Evolutionary conservation across 2,113 vertebrate species (phyloP), one percentile per base, ranked within the genome.

Genomic region (Nesogale talazaci): DNA sequence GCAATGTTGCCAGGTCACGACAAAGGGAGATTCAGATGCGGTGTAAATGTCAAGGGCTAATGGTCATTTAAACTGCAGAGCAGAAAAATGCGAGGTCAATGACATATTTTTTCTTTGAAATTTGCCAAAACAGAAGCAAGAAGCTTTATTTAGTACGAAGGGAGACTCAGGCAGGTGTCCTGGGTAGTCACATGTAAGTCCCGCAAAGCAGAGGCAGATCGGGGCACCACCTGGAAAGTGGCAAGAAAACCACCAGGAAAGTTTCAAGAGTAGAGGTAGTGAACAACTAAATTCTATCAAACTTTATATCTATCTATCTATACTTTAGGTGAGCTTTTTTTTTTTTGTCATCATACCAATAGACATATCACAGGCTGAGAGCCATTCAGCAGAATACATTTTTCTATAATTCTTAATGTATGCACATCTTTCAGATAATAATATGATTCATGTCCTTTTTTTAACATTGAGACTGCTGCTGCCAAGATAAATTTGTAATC

Each of bases 331-430:
- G 7, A 9, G 27, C 94, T 86, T 72, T 40, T 22, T 63, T 27
- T 70, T 70, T 19, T 81, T 9, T 52, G 9, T 29, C 79, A 63
- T 76, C 72, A 86, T 61, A 88, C 46, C 22, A 6, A 67, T 70
- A 92, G 82, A 93, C 34, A 86, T 42, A 81, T 67, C 85, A 78
- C 52, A 63, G 86, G 17, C 77, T 95, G 27, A 87, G 83, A 84
- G 52, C 61, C 69, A 92, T 92, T 91, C 92, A 56, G 78, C 83
- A 70, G 84, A 81, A 90, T 92, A 92, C 10, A 81, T 67, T 86
- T 94, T 86, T 83, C 86, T 94, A n/a, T 91, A 94, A 88, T 93
- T 94, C 42, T 94, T 86, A 93, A 84, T 84, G 94, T 96, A 86
- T 96, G 80, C 89, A 94, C 93, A 91, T 88, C 77, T 46, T 74